Conservation (phyloP, 1,140 invertebrate genomes). For the Gonioctena quinquepunctata region DNA sequence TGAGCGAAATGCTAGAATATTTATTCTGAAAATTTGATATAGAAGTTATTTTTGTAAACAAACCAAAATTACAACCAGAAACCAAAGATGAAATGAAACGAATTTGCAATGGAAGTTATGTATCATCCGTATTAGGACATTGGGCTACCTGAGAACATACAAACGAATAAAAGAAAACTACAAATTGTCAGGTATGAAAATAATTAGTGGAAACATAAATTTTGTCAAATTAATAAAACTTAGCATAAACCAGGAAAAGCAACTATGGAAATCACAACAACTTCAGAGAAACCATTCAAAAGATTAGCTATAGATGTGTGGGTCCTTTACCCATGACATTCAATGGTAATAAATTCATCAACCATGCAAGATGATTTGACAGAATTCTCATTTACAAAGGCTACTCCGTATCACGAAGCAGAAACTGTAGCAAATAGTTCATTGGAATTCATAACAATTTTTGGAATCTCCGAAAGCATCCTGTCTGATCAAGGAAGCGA, state of each 20-base stretch:
- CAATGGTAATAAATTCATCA: conserved; percentile 41
- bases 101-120: conserved; percentile 50
- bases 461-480: conserved; percentile 50
- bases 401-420: conserved; percentile 44
- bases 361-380: conserved; percentile 52
- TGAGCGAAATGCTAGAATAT: conserved; percentile 27
- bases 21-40: conserved; percentile 16
- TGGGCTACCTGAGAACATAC: too few relatives aligned
- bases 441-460: conserved; percentile 33
- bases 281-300: conserved; percentile 36
- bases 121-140: conserved; percentile 24
- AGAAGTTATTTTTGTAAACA: conserved; percentile 21
- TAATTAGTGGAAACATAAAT: conserved; percentile 42
- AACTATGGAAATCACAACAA: conserved; percentile 49
- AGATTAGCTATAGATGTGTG: conserved; percentile 44
- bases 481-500: conserved; percentile 51
- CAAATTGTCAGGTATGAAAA: conserved; percentile 52
- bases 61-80: conserved; percentile 6
- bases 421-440: conserved; percentile 39
- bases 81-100: conserved; percentile 41
- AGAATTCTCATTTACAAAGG: conserved; percentile 42
- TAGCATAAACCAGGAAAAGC: conserved; percentile 29
- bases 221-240: conserved; percentile 46
- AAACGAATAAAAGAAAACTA: conserved; percentile 47
- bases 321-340: conserved; percentile 43